phyloP scores from a whole-genome alignment of 2,888 invertebrate species.

The Cryptus armator region DNA sequence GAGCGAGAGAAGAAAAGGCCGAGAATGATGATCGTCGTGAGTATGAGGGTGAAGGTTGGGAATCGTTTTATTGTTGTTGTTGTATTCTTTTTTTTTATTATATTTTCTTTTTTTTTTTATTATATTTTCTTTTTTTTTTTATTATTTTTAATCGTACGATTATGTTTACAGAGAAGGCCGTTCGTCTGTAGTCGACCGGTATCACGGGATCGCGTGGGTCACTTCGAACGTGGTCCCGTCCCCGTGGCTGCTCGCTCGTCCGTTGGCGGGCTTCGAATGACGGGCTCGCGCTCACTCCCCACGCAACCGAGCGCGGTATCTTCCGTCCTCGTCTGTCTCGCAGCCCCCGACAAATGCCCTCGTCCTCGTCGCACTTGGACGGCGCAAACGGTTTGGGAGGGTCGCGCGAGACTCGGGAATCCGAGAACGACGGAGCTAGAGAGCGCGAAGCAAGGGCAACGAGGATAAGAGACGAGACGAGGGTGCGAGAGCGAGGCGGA shows the following conservation, averaged over 20 bases:
- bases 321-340: constrained; percentile 49
- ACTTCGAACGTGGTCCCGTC: constrained; percentile 78
- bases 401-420: constrained; percentile 27
- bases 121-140: constrained; percentile 42
- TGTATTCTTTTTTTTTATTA: constrained; percentile 32
- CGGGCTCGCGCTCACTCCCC: constrained; percentile 80
- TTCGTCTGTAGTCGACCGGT: constrained; percentile 46
- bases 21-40: constrained; percentile 25
- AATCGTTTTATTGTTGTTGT: constrained; percentile 23
- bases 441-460: neutral
- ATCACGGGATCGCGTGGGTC: constrained; percentile 66
- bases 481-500: constrained; percentile 48
- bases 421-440: constrained; percentile 19
- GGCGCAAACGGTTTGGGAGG: constrained; percentile 14
- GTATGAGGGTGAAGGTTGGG: constrained; percentile 21
- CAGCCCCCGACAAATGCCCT: constrained; percentile 63
- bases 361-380: constrained; percentile 59
- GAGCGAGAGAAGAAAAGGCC: constrained; percentile 1
- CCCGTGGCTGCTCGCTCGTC: constrained; percentile 83
- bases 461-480: neutral
- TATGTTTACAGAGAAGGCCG: constrained; percentile 46
- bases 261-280: constrained; percentile 85
- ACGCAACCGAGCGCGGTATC: constrained; percentile 70
- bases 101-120: constrained; percentile 31
- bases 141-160: constrained; percentile 71